Evolutionary conservation across 2,888 invertebrate species (phyloP), one percentile per base, ranked within the genome.

Genomic region (Eupithecia vulgata): DNA sequence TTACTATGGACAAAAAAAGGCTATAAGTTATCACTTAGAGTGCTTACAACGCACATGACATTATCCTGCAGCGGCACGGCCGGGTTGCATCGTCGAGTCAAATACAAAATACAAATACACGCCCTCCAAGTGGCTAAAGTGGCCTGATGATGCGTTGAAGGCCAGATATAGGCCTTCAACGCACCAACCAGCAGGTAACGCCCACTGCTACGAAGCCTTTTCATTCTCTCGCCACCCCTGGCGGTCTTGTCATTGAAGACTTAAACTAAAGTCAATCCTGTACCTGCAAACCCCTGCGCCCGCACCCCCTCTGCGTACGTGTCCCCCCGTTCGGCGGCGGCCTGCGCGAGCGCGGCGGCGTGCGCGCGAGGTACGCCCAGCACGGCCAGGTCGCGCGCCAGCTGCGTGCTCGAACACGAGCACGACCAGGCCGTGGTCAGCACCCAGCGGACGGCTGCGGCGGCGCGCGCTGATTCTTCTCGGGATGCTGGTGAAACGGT

Each of bases 401-500:
- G 85, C 80, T 90, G 90, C 8, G 88, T 81, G 1, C 90, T 88
- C 7, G 85, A 76, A 78, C 93, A 93, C 1, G 82, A 80, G 77
- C 90, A 86, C 5, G 90, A 83, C 78, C 90, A 87, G 0, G 92
- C 84, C 40, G 91, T 90, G 13, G 84, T 83, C 65, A 91, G 77
- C 68, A 91, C 91, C 94, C 94, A 94, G 73, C 94, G 91, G 64
- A 92, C 83, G 0, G 87, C 90, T 0, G 91, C 93, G 0, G 90
- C 90, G 0, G 91, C 92, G n/a, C 94, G 90, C 0, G 94, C 94
- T 76, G 90, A 87, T 72, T 94, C 94, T 0, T 88, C 91, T 30
- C 94, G 90, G 0, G 93, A 91, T 0, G 90, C 93, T 93, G 69
- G 1, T 37, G 10, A 34, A 61, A 34, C 12, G 30, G 5, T 15